Conservation (phyloP, 1,140 invertebrate species). For the Temnothorax curvispinosus region DNA sequence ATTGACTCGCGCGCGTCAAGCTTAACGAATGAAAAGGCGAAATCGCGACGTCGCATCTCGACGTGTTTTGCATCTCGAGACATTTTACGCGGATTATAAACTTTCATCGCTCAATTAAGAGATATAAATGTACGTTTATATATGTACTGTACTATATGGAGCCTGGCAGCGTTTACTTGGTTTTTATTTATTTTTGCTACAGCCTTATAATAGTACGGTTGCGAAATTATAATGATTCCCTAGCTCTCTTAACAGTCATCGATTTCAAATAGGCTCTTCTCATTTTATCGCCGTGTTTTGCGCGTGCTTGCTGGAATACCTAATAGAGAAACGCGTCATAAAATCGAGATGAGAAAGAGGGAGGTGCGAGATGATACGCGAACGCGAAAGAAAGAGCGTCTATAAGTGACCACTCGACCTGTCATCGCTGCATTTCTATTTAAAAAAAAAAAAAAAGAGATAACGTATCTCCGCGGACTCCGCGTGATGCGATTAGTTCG, state of each 20-base stretch:
- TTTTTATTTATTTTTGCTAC: neutral
- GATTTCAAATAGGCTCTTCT: constrained; percentile 7
- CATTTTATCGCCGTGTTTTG: neutral
- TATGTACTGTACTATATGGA: neutral
- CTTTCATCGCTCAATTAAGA: constrained; percentile 24
- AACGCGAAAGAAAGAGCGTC: neutral
- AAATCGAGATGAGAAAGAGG: neutral
- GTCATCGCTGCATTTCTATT: neutral
- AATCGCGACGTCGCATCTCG: neutral
- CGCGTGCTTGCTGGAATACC: neutral
- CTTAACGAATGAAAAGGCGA: neutral
- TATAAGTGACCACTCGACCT: neutral
- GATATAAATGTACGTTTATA: neutral
- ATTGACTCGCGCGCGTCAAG: neutral
- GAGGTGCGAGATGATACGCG: neutral
- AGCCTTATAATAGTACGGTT: neutral
- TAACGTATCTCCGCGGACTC: constrained; percentile 43
- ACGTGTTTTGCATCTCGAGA: neutral
- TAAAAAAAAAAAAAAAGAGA: neutral
- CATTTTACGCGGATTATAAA: constrained; percentile 3
- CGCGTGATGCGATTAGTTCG: constrained; percentile 24
- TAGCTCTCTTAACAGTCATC: neutral
- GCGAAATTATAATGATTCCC: neutral
- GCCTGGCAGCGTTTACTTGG: neutral
- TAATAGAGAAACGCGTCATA: neutral